Percentiles rank a stretch among this genome's conserved stretches.
Conservation (phyloP, 2,888 invertebrate species). For the Molorchus minor region DNA sequence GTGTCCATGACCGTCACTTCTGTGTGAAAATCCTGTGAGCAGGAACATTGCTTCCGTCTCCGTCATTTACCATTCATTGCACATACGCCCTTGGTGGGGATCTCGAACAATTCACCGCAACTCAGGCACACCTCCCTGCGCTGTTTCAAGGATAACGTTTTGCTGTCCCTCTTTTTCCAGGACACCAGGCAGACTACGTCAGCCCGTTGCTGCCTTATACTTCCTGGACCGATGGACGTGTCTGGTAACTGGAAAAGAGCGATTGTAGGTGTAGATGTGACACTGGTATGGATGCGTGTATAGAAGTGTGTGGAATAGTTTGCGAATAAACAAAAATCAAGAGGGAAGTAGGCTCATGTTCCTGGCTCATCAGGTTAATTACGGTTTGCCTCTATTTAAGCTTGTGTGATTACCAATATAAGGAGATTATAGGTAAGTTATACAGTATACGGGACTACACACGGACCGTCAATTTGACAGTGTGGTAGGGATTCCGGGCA, state of each 20-base stretch:
- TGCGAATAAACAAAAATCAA: too few relatives aligned
- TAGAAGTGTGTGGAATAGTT: too few relatives aligned
- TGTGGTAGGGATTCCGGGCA: too few relatives aligned
- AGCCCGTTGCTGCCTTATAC: conserved; percentile 40
- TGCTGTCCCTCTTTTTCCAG: conserved; percentile 52
- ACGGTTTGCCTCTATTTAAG: too few relatives aligned
- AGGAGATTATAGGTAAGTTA: too few relatives aligned
- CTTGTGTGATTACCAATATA: too few relatives aligned
- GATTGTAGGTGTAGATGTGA: too few relatives aligned
- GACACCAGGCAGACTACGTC: conserved; percentile 55
- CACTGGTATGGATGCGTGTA: too few relatives aligned
- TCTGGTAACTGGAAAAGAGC: conserved; percentile 39
- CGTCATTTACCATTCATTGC: conserved; percentile 33
- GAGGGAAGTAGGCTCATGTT: too few relatives aligned
- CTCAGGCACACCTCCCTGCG: conserved; percentile 51
- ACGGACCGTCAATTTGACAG: too few relatives aligned
- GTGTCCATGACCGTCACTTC: conserved; percentile 38
- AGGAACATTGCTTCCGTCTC: conserved; percentile 37
- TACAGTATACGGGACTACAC: too few relatives aligned
- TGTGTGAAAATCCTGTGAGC: conserved; percentile 32
- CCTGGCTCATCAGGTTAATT: too few relatives aligned
- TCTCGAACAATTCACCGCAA: conserved; percentile 53
- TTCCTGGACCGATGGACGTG: conserved; percentile 40
- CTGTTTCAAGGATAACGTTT: conserved; percentile 29
- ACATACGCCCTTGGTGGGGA: conserved; percentile 37